A percentile compares a stretch with the other conserved stretches of the same genome.
These are phyloP conservation scores for Lutjanus argentimaculatus DNA, from an alignment of 2,797 vertebrate genomes.

Conservation along the genomic window DNA sequence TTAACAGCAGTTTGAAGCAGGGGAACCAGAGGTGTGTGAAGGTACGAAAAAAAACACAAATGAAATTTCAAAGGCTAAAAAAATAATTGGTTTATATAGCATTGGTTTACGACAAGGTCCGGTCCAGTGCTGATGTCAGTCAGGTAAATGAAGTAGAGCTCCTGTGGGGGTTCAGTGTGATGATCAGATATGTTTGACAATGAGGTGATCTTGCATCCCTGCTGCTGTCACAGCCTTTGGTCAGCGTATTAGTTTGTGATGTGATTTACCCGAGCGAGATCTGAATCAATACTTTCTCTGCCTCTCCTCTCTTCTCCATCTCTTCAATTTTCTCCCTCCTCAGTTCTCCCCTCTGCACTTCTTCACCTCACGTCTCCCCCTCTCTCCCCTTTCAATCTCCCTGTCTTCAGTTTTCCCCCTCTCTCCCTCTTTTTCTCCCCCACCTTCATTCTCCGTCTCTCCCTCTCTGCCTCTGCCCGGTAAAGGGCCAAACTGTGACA, in stretches of 20 bases:
- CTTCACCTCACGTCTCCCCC: constrained; percentile 32
- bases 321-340: constrained; percentile 48
- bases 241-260: constrained; percentile 68
- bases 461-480: constrained; percentile 54
- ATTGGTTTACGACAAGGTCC: background rate
- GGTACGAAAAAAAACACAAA: background rate
- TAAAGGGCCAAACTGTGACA: constrained; percentile 80
- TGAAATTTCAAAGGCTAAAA: background rate
- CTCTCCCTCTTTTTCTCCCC: constrained; percentile 30
- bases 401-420: constrained; percentile 36
- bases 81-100: background rate
- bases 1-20: constrained; percentile 3
- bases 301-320: constrained; percentile 40
- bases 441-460: constrained; percentile 35
- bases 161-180: constrained; percentile 9
- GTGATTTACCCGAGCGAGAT: constrained; percentile 71
- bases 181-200: constrained; percentile 33
- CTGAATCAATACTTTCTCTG: constrained; percentile 75
- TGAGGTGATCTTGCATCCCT: constrained; percentile 35
- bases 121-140: constrained; percentile 16
- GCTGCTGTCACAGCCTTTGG: constrained; percentile 59
- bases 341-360: constrained; percentile 11
- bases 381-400: constrained; percentile 42
- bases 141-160: constrained; percentile 1
- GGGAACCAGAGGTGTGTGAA: background rate